A percentile compares a stretch with the other conserved stretches of the same genome.
Conservation (phyloP, 2,113 vertebrate genomes). For the Saguinus midas region DNA sequence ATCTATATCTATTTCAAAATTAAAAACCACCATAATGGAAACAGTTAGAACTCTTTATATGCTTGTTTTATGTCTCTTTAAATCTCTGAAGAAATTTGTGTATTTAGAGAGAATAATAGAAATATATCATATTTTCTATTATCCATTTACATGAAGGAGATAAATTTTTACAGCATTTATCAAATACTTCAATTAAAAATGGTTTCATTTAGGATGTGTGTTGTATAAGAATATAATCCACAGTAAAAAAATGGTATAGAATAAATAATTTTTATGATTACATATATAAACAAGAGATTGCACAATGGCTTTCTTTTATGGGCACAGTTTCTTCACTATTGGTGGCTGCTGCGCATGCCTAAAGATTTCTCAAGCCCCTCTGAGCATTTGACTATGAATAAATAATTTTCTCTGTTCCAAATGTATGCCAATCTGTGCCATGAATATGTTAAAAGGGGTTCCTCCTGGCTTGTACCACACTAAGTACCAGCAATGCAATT, state of each 20-base stretch:
- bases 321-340: neutral
- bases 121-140: neutral
- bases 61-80: neutral
- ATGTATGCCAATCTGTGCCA: neutral
- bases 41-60: neutral
- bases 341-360: neutral
- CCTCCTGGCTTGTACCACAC: neutral
- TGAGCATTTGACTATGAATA: neutral
- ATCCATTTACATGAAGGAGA: neutral
- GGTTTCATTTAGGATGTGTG: neutral
- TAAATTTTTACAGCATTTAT: neutral
- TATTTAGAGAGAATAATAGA: neutral
- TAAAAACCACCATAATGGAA: neutral
- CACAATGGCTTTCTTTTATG: accelerated
- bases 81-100: neutral
- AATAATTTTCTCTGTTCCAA: neutral
- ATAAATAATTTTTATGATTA: neutral
- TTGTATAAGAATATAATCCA: neutral
- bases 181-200: neutral
- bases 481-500: neutral
- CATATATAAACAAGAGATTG: neutral
- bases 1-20: slow-evolving; percentile 22
- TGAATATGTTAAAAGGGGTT: neutral
- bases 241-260: neutral
- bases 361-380: neutral